Base-by-base conservation (phyloP, 1,140 invertebrate species). In the Prorops nasuta region DNA sequence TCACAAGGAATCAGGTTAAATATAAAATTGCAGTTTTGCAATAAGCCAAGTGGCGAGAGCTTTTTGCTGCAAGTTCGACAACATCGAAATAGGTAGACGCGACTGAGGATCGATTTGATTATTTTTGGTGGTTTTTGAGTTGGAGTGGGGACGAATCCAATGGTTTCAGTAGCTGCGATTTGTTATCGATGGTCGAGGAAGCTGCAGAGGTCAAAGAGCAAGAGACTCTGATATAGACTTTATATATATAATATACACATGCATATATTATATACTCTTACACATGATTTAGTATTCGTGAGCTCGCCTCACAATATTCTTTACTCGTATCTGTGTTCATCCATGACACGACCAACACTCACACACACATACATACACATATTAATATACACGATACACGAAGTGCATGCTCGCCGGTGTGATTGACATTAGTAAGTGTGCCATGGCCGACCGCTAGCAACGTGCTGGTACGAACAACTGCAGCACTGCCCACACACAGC, bases 391-490 rank as follows among this genome's bases (percentile, higher is more conserved):
- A 53, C 35, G 21, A 1, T n/a, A n/a, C n/a, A 7, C 21, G 20
- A 47, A 60, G 67, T 69, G 66, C 64, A 71, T 67, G 67, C 63
- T 60, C 61, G 55, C 58, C 57, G 67, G 75, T 76, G 75, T 76
- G 75, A 77, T 77, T 77, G 75, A 76, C 74, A 77, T 77, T 76
- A 67, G 69, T 75, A 77, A 77, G 75, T 77, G 71, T 77, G 75
- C 75, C 75, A 76, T 67, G 75, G 75, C 74, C 75, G 71, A 74
- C 74, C 64, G 68, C 72, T 74, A 67, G 54, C 69, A 67, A 63
- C 60, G 58, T 66, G 56, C 67, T 64, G 67, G 66, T 69, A 73
- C 68, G 61, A 70, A 59, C 63, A 51, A 66, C 66, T 63, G 60
- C 60, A 56, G 61, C 44, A 54, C 64, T 65, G 60, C 70, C 70